Evolutionary conservation across 2,888 invertebrate genomes (phyloP).

Genomic region (Hemicrepidius hirtus): DNA sequence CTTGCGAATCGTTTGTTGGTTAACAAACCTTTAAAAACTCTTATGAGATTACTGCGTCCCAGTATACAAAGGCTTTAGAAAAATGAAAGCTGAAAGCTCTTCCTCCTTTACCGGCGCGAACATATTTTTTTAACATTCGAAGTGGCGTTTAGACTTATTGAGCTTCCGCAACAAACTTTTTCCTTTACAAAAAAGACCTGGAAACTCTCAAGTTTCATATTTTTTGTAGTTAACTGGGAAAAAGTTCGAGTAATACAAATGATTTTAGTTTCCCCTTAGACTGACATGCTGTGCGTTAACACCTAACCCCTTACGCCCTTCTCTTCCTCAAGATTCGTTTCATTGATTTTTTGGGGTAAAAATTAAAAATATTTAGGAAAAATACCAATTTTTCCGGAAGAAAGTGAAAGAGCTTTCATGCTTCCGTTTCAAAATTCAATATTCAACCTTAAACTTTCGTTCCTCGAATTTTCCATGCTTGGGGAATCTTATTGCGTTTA

Average conservation of each 20-base stretch:
- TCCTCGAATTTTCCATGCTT: background rate
- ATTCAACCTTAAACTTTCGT: too few relatives aligned
- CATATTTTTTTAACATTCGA: conserved; percentile 10
- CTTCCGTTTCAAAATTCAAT: too few relatives aligned
- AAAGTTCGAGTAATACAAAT: conserved; percentile 12
- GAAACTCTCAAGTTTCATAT: conserved; percentile 19
- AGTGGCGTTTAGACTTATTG: conserved; percentile 22
- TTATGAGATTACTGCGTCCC: background rate
- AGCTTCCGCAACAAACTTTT: conserved; percentile 21
- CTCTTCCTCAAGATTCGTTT: too few relatives aligned
- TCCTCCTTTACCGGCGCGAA: background rate
- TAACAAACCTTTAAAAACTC: conserved; percentile 2
- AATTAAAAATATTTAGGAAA: too few relatives aligned
- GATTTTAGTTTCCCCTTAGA: conserved; percentile 6
- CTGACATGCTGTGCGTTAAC: background rate
- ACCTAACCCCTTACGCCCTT: too few relatives aligned
- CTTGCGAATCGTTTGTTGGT: too few relatives aligned
- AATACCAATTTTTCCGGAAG: too few relatives aligned
- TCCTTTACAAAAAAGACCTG: background rate
- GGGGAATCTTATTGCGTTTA: background rate
- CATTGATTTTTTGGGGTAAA: too few relatives aligned
- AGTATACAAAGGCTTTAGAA: conserved; percentile 6
- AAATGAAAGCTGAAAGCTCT: conserved; percentile 8
- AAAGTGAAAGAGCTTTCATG: too few relatives aligned
- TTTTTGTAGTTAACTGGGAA: conserved; percentile 7